phyloP scores from a whole-genome alignment of 2,888 invertebrate species.

The Lamellibrachia columna region DNA sequence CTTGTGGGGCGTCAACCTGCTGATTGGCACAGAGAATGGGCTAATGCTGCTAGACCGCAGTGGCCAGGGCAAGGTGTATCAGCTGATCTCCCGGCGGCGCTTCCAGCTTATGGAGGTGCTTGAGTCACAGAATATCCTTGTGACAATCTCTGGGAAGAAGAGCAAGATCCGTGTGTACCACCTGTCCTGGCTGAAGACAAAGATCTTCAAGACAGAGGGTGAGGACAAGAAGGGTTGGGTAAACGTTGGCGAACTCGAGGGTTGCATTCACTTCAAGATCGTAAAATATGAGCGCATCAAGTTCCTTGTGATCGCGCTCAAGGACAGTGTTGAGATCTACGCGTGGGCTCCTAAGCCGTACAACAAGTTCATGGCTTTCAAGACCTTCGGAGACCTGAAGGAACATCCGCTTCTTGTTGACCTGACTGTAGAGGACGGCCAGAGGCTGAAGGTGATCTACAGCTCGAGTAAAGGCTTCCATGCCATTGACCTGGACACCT shows the following conservation, averaged over 20 bases:
- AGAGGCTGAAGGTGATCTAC: conserved; percentile 98
- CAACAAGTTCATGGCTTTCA: conserved; percentile 99
- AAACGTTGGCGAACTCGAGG: conserved; percentile 97
- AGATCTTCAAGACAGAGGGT: conserved; percentile 92
- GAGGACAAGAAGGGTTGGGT: conserved; percentile 92
- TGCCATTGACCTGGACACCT: conserved; percentile 98
- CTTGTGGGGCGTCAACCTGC: conserved; percentile 98
- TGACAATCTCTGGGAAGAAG: conserved; percentile 98
- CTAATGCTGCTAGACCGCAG: conserved; percentile 97
- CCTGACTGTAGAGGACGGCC: conserved; percentile 98
- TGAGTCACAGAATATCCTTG: conserved; percentile 98
- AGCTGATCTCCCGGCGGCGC: conserved; percentile 93
- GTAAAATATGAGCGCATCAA: conserved; percentile 99
- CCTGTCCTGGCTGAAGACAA: conserved; percentile 97
- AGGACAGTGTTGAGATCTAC: conserved; percentile 98
- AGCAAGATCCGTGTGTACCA: conserved; percentile 98
- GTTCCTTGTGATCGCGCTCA: conserved; percentile 97
- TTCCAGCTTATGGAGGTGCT: conserved; percentile 99
- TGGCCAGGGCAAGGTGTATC: conserved; percentile 89
- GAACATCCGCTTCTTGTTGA: conserved; percentile 94
- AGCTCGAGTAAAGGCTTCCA: conserved; percentile 99
- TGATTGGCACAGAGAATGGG: conserved; percentile 98
- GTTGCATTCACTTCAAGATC: conserved; percentile 95
- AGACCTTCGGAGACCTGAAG: conserved; percentile 75
- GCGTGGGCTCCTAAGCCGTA: conserved; percentile 99